These are phyloP conservation scores for Enhydra lutris DNA, from an alignment of 2,113 vertebrate genomes.

Conservation along the genomic window DNA sequence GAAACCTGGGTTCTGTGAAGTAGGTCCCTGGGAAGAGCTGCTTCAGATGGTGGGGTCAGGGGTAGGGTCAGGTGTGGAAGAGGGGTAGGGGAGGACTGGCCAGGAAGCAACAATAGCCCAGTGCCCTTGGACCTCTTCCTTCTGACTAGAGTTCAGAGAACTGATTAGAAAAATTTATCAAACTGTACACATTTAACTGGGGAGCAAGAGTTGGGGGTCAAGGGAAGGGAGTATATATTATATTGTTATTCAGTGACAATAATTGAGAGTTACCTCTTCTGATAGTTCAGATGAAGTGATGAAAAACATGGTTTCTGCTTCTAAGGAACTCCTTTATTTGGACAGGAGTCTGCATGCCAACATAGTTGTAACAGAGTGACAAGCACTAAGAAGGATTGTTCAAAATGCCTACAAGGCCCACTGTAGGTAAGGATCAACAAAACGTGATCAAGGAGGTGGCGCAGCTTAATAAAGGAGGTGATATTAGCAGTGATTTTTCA, in stretches of 20 bases:
- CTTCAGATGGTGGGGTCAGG: neutral
- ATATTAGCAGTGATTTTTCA: neutral
- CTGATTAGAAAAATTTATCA: neutral
- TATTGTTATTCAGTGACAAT: neutral
- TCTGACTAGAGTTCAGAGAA: neutral
- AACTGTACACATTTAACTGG: neutral
- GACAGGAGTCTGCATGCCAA: neutral
- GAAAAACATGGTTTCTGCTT: neutral
- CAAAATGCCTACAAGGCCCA: neutral
- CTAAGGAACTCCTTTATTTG: neutral
- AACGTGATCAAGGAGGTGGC: neutral
- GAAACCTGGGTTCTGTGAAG: neutral
- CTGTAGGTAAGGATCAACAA: neutral
- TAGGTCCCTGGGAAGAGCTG: neutral
- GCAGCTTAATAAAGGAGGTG: neutral
- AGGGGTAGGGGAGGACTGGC: neutral
- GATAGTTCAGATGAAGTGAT: neutral
- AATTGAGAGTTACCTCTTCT: neutral
- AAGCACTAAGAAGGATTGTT: neutral
- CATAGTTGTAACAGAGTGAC: neutral
- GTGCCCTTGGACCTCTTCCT: neutral
- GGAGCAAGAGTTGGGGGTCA: neutral
- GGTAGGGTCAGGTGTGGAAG: neutral
- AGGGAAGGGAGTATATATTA: neutral
- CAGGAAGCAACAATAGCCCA: neutral